These are phyloP conservation scores for Tenthredo scrophulariae DNA, from an alignment of 2,888 invertebrate species.

Conservation along the genomic window DNA sequence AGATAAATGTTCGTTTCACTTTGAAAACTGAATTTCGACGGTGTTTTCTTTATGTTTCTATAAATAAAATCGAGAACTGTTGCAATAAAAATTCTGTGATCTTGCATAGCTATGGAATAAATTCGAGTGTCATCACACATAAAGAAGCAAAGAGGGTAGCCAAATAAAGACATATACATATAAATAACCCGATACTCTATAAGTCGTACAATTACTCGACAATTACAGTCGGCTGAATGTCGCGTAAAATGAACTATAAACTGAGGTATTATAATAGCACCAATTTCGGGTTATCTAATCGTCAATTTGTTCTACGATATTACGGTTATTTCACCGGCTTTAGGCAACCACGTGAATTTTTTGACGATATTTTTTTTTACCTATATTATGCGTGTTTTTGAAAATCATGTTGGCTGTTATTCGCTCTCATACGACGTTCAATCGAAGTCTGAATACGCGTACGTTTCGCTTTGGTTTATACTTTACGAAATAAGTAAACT, in stretches of 20 bases:
- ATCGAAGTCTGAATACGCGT: not conserved
- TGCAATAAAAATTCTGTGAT: not conserved
- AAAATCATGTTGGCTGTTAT: not conserved
- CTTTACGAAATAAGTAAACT: slow-evolving; percentile 8
- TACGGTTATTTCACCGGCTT: not conserved
- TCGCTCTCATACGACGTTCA: not conserved
- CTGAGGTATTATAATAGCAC: not conserved
- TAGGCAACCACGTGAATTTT: not conserved
- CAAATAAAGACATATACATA: not conserved
- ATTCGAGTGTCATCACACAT: not conserved
- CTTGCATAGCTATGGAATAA: not conserved
- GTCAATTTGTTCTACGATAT: not conserved
- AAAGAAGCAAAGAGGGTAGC: not conserved
- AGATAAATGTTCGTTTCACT: slow-evolving; percentile 30
- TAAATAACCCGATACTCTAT: not conserved
- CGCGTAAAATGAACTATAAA: slow-evolving; percentile 1
- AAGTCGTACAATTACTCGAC: slow-evolving; percentile 9
- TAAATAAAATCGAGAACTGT: slow-evolving; percentile 5
- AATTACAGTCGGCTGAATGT: not conserved
- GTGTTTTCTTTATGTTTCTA: slow-evolving; percentile 37
- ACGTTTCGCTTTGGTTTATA: slow-evolving; percentile 8
- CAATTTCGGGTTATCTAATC: not conserved
- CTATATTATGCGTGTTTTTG: not conserved
- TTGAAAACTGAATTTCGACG: not conserved
- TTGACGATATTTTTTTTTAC: not conserved